phyloP scores from a whole-genome alignment of 92 coral and sea anemone species.

The Palythoa caribaeorum region DNA sequence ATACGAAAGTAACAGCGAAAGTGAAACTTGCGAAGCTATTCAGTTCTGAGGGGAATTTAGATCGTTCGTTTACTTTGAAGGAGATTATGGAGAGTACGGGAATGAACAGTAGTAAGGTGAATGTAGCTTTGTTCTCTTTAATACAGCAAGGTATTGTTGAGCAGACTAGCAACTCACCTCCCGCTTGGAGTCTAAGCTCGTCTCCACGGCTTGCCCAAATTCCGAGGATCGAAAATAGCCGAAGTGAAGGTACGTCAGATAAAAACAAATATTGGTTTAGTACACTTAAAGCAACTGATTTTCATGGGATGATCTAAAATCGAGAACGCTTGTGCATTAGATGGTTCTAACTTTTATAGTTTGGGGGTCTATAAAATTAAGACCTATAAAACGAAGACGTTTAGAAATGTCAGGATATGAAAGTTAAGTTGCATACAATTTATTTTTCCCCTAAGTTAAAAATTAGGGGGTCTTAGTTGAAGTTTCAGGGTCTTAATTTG shows the following conservation, averaged over 20 bases:
- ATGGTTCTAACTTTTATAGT: too few species aligned
- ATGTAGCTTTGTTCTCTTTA: constrained; percentile 45
- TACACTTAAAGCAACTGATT: background rate
- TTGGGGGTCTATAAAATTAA: too few species aligned
- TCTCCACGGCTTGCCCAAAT: constrained; percentile 14
- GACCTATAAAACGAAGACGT: too few species aligned
- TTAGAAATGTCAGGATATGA: too few species aligned
- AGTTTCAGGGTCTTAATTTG: too few species aligned
- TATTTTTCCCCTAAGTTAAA: too few species aligned
- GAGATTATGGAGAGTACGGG: constrained; percentile 44
- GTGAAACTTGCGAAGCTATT: constrained; percentile 48
- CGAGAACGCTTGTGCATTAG: too few species aligned
- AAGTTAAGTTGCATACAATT: too few species aligned
- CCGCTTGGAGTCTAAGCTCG: constrained; percentile 37
- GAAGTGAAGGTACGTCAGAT: constrained; percentile 9
- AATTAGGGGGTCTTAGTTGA: too few species aligned
- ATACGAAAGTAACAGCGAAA: constrained; percentile 43
- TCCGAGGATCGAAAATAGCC: background rate
- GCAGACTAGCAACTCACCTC: constrained; percentile 46
- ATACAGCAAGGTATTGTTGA: constrained; percentile 32
- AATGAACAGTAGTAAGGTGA: constrained; percentile 21
- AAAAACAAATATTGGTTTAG: background rate
- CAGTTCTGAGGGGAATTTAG: constrained; percentile 43
- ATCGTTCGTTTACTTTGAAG: constrained; percentile 35
- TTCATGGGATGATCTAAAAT: background rate